phyloP scores from a whole-genome alignment of 2,888 invertebrate species.

The Drepanosiphum platanoidis region DNA sequence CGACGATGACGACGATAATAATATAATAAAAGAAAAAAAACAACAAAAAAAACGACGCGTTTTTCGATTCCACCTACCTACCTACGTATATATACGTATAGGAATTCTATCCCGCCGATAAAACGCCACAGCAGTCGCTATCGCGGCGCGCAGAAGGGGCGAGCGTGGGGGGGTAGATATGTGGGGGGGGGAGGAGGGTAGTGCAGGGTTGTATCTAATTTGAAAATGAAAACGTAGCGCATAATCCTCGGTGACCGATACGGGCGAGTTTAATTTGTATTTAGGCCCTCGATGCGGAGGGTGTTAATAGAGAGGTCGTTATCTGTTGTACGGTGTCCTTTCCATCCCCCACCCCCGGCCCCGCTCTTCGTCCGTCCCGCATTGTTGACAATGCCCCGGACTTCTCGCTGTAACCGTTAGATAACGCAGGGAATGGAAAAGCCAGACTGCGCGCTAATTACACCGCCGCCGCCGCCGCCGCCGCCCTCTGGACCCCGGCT shows the following conservation, averaged over 20 bases:
- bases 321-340: conserved; percentile 62
- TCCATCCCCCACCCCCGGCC: not conserved
- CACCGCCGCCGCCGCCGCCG: not conserved
- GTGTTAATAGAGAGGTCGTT: conserved; percentile 62
- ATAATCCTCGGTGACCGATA: conserved; percentile 62
- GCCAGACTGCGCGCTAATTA: conserved; percentile 61
- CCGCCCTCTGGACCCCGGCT: not conserved
- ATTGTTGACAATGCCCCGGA: conserved; percentile 60
- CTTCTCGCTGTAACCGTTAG: conserved; percentile 61
- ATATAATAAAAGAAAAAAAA: conserved; percentile 31
- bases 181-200: not conserved
- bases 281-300: conserved; percentile 61
- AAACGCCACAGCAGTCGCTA: not conserved
- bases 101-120: conserved; percentile 48
- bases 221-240: conserved; percentile 61
- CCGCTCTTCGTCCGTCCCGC: conserved; percentile 14
- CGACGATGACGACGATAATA: too few species aligned
- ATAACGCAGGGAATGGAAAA: conserved; percentile 55
- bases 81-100: too few species aligned
- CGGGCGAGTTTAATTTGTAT: conserved; percentile 62
- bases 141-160: not conserved
- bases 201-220: conserved; percentile 51
- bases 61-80: conserved; percentile 53
- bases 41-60: conserved; percentile 3
- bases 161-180: not conserved